A percentile compares a stretch with the other conserved stretches of the same genome.
Conservation (phyloP, 2,888 invertebrate genomes). For the Byasa hedistus region DNA sequence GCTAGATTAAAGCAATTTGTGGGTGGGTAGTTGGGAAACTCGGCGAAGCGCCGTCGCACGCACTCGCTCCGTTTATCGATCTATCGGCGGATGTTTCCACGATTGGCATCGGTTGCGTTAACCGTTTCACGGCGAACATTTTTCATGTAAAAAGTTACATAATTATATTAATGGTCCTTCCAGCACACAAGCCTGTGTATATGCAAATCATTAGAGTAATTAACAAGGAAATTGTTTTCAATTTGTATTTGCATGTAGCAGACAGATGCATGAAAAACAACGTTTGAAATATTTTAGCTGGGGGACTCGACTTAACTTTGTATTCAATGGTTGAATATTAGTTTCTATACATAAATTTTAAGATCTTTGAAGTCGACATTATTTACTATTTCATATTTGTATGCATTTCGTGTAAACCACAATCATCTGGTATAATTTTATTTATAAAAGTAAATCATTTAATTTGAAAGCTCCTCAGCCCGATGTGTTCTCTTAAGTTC, state of each 20-base stretch:
- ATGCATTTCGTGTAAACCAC: slow-evolving; percentile 20
- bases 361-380: neutral
- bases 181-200: slow-evolving; percentile 68
- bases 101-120: slow-evolving; percentile 64
- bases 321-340: neutral
- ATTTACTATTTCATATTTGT: neutral
- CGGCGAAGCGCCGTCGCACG: slow-evolving; percentile 57
- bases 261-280: slow-evolving; percentile 50
- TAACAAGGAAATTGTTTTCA: slow-evolving; percentile 73
- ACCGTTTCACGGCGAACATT: slow-evolving; percentile 69
- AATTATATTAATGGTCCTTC: slow-evolving; percentile 76
- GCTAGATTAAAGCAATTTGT: slow-evolving; percentile 61
- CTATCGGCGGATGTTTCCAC: slow-evolving; percentile 71
- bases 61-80: slow-evolving; percentile 67
- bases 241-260: slow-evolving; percentile 60
- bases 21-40: slow-evolving; percentile 63
- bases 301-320: slow-evolving; percentile 29
- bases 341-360: neutral
- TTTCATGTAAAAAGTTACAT: slow-evolving; percentile 70
- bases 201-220: slow-evolving; percentile 74
- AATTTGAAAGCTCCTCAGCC: slow-evolving; percentile 42
- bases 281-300: slow-evolving; percentile 36
- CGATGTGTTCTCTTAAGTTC: slow-evolving; percentile 58
- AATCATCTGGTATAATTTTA: slow-evolving; percentile 24
- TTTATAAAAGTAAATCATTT: neutral